Conservation (phyloP, 2,113 vertebrate genomes). For the Hypocryptadius cinnamomeus region DNA sequence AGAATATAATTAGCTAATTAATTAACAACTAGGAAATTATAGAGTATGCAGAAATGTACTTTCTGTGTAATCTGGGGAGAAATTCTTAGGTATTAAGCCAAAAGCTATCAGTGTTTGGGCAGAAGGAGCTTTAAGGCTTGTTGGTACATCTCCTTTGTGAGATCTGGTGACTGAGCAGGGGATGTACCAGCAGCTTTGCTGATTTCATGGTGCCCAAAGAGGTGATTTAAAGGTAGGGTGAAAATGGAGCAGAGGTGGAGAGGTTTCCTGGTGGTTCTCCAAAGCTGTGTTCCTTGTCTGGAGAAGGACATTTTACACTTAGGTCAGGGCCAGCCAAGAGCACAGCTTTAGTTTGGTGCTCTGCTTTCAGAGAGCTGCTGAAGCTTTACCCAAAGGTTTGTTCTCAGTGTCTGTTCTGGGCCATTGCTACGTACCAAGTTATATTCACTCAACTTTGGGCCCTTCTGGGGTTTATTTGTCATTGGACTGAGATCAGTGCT, state of each 20-base stretch:
- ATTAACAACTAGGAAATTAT: not conserved
- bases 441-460: accelerated
- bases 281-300: not conserved
- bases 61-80: not conserved
- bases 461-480: not conserved
- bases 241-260: not conserved
- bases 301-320: not conserved
- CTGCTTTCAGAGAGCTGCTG: not conserved
- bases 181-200: not conserved
- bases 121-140: not conserved
- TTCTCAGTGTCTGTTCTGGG: not conserved
- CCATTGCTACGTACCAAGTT: accelerated
- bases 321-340: not conserved
- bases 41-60: accelerated
- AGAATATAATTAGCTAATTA: not conserved
- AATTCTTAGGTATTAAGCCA: not conserved
- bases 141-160: not conserved
- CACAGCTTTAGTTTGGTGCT: not conserved
- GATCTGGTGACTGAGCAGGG: not conserved
- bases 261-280: not conserved
- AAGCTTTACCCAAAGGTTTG: not conserved
- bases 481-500: not conserved
- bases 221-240: not conserved
- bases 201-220: not conserved
- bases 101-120: not conserved